A percentile compares a stretch with the other conserved stretches of the same genome.
These are phyloP conservation scores for Latheticus oryzae DNA, from an alignment of 2,888 invertebrate species.

Conservation along the genomic window DNA sequence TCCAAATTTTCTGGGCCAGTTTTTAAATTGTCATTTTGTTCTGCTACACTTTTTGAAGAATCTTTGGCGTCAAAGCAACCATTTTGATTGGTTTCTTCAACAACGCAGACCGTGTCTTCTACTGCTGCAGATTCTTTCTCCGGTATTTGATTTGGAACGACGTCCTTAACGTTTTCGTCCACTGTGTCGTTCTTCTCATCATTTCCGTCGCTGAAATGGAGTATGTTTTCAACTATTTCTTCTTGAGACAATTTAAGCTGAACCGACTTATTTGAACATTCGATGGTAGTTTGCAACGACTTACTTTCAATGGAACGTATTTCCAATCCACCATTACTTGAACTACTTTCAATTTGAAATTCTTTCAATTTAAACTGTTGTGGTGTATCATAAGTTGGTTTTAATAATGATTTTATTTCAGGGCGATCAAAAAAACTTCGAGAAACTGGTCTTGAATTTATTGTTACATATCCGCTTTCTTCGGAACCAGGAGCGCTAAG, in stretches of 20 bases:
- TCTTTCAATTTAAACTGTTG: background rate
- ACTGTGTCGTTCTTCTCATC: background rate
- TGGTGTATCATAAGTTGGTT: conserved; percentile 34
- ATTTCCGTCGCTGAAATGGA: conserved; percentile 12
- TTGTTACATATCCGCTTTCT: conserved; percentile 53
- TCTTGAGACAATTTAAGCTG: conserved; percentile 28
- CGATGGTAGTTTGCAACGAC: conserved; percentile 28
- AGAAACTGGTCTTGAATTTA: conserved; percentile 44
- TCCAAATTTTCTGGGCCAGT: too few relatives aligned
- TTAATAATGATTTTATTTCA: conserved; percentile 49
- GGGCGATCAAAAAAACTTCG: conserved; percentile 51
- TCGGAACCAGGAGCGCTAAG: conserved; percentile 44
- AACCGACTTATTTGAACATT: conserved; percentile 26
- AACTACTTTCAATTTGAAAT: conserved; percentile 6
- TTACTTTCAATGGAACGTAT: conserved; percentile 27
- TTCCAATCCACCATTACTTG: conserved; percentile 5
- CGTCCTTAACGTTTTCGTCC: background rate
- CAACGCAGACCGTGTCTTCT: too few relatives aligned
- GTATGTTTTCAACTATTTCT: conserved; percentile 11
- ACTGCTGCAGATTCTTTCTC: background rate
- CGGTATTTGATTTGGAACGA: too few relatives aligned
- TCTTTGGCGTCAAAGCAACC: too few relatives aligned
- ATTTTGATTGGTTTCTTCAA: too few relatives aligned
- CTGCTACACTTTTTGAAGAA: too few relatives aligned
- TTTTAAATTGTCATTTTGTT: too few relatives aligned